Percentiles rank a stretch among this genome's conserved stretches.
phyloP scores from a whole-genome alignment of 2,888 invertebrate genomes.

The Rhorus exstirpatorius region DNA sequence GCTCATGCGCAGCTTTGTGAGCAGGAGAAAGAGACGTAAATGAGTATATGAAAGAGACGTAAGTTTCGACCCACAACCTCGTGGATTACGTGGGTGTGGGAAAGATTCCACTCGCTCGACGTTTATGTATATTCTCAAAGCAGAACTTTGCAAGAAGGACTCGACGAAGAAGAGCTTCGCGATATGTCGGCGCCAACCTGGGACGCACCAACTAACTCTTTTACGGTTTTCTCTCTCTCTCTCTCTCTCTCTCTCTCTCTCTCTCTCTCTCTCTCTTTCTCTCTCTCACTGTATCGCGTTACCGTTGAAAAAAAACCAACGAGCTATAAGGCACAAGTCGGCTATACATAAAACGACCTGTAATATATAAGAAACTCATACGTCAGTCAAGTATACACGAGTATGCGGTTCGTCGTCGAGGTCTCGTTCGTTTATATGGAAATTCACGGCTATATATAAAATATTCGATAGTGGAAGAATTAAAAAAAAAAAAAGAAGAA shows the following conservation, averaged over 20 bases:
- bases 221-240: neutral
- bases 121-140: conserved; percentile 47
- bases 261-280: neutral
- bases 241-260: conserved; percentile 19
- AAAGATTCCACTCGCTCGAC: conserved; percentile 67
- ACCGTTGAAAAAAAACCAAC: conserved; percentile 51
- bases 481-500: conserved; percentile 8
- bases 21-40: conserved; percentile 5
- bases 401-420: conserved; percentile 30
- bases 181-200: conserved; percentile 46
- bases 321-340: conserved; percentile 32
- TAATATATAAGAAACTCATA: neutral
- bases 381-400: conserved; percentile 30
- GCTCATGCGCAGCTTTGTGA: too few relatives aligned
- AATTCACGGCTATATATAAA: conserved; percentile 19
- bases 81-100: conserved; percentile 77
- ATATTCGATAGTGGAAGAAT: neutral
- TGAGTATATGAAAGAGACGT: conserved; percentile 14
- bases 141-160: conserved; percentile 20
- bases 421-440: conserved; percentile 39
- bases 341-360: conserved; percentile 17
- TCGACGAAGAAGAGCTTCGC: conserved; percentile 46
- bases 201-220: conserved; percentile 25
- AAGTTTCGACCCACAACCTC: conserved; percentile 61
- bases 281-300: conserved; percentile 52